A percentile compares a stretch with the other conserved stretches of the same genome.
phyloP scores from a whole-genome alignment of 2,797 vertebrate genomes.

The Hozukius guyotensis region DNA sequence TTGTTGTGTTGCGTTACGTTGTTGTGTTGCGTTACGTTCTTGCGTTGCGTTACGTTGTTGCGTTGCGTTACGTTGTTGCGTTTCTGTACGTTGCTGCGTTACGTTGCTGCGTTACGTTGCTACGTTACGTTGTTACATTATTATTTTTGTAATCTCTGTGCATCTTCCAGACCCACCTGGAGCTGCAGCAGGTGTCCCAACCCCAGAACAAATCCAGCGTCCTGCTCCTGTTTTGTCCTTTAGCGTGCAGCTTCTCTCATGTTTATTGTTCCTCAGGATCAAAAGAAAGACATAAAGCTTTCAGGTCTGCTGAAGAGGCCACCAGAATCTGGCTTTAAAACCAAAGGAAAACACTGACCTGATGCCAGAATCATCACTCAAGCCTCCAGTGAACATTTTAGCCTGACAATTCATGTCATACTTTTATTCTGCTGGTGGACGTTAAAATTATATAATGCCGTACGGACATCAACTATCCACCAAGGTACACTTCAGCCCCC shows the following conservation, averaged over 20 bases:
- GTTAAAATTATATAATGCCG: slow-evolving; percentile 19
- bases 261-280: neutral
- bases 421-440: slow-evolving; percentile 6
- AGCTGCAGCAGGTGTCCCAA: slow-evolving; percentile 24
- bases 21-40: too few species aligned
- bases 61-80: too few species aligned
- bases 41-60: too few species aligned
- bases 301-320: slow-evolving; percentile 18
- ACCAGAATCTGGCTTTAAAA: slow-evolving; percentile 17
- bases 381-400: slow-evolving; percentile 32
- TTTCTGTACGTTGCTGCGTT: too few species aligned
- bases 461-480: slow-evolving; percentile 14
- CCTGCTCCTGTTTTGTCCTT: slow-evolving; percentile 3
- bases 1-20: too few species aligned
- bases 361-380: slow-evolving; percentile 46
- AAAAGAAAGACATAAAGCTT: slow-evolving; percentile 2
- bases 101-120: neutral
- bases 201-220: neutral
- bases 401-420: neutral
- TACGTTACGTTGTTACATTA: accelerated
- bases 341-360: slow-evolving; percentile 46
- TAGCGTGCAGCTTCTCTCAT: neutral
- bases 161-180: slow-evolving; percentile 17
- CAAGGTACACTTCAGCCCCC: neutral
- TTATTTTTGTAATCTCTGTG: neutral